These are phyloP conservation scores for Thalassoma bifasciatum DNA, from an alignment of 2,113 vertebrate genomes.

Conservation along the genomic window DNA sequence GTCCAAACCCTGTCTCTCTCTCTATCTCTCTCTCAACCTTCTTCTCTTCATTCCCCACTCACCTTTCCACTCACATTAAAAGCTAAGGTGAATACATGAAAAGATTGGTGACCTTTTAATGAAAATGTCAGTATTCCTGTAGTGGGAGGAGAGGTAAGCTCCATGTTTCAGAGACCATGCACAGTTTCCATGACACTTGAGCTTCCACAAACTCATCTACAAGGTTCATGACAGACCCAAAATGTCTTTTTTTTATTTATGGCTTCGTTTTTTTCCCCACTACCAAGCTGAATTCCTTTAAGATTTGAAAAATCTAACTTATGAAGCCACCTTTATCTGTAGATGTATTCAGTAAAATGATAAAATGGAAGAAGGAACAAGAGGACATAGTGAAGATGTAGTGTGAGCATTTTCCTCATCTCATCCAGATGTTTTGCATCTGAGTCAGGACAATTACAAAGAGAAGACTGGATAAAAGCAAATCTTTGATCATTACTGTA, in stretches of 20 bases:
- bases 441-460: slow-evolving; percentile 39
- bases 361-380: background rate
- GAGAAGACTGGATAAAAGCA: slow-evolving; percentile 28
- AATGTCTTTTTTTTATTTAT: slow-evolving; percentile 61
- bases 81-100: slow-evolving; percentile 88
- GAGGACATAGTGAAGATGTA: slow-evolving; percentile 11
- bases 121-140: slow-evolving; percentile 85
- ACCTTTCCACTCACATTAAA: slow-evolving; percentile 89
- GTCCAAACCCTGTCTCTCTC: slow-evolving; percentile 59
- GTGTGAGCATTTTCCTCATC: background rate
- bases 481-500: slow-evolving; percentile 53
- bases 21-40: slow-evolving; percentile 73
- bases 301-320: background rate
- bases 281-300: background rate
- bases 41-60: slow-evolving; percentile 75
- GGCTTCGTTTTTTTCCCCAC: background rate
- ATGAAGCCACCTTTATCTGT: background rate
- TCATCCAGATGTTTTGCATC: slow-evolving; percentile 36
- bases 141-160: slow-evolving; percentile 55
- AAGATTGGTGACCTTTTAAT: slow-evolving; percentile 90
- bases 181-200: slow-evolving; percentile 66
- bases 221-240: slow-evolving; percentile 56
- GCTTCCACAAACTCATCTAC: slow-evolving; percentile 69
- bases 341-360: background rate
- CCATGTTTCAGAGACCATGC: slow-evolving; percentile 61